These are phyloP conservation scores for Rhynchomys soricoides DNA, from an alignment of 2,113 vertebrate genomes.

Conservation along the genomic window DNA sequence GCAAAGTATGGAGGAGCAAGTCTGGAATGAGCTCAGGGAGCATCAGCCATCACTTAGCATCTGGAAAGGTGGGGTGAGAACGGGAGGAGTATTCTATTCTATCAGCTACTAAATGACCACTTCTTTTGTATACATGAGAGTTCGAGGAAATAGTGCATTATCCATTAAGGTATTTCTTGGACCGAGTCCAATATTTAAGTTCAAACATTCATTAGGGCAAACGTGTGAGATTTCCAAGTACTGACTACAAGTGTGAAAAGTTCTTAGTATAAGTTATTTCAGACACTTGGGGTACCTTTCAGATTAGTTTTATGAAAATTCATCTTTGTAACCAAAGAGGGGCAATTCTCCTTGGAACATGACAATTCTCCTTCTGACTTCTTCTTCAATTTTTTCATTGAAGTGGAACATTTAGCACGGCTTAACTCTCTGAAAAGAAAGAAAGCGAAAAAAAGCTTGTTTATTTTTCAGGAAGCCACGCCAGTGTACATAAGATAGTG, in stretches of 20 bases:
- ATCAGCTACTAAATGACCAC: conserved; percentile 61
- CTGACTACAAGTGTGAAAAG: conserved; percentile 40
- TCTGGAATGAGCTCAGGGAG: conserved; percentile 78
- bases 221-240: conserved; percentile 68
- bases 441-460: conserved; percentile 56
- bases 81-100: conserved; percentile 50
- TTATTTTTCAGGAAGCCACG: conserved; percentile 47
- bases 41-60: conserved; percentile 64
- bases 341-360: conserved; percentile 73
- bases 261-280: conserved; percentile 69
- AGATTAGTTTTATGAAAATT: conserved; percentile 77
- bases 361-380: conserved; percentile 74
- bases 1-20: conserved; percentile 85
- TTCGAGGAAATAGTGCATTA: conserved; percentile 63
- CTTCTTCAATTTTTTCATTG: conserved; percentile 72
- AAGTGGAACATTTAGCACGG: conserved; percentile 69
- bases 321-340: conserved; percentile 66
- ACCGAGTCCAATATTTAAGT: conserved; percentile 40
- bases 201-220: conserved; percentile 60
- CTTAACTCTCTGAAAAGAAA: conserved; percentile 78
- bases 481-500: conserved; percentile 29
- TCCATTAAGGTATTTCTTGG: conserved; percentile 62
- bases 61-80: background rate
- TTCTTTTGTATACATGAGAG: conserved; percentile 36
- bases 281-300: conserved; percentile 85